Evolutionary conservation across 2,797 vertebrate genomes (phyloP), one percentile per base, ranked within the genome.

Genomic region (Staurois parvus): DNA sequence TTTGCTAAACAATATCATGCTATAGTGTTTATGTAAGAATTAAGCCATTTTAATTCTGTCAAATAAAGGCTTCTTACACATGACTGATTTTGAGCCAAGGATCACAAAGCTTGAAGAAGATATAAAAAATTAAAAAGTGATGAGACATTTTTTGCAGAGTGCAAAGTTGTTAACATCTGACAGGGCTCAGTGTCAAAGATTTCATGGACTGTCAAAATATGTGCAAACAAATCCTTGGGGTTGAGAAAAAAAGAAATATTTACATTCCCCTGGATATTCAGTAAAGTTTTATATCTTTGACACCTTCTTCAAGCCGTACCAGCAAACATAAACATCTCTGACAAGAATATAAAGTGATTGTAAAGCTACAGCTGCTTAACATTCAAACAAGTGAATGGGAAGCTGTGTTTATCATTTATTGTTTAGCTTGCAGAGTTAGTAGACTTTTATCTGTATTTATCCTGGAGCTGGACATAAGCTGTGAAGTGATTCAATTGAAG

Each of bases 181-280:
- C 97, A 97, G 94, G 93, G 93, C 91, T 98, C 96, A 96, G 92
- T 95, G 95, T 98, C 95, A 95, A 92, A 95, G 91, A 90, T 95
- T 94, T 95, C 92, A 94, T 92, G 90, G 94, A 93, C 95, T 96
- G 96, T 97, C 96, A 96, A 94, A 95, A 95, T 90, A 89, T 94
- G 93, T 94, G 92, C 93, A 95, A 95, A 95, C 93, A 94, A 92
- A 92, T 97, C 94, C 94, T 95, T 94, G 81, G 90, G 94, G 96
- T 92, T 93, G 89, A 90, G 90, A 92, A 93, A 56, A 83, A 84
- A 84, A 94, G 90, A 93, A 95, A 94, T 95, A 96, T 97, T 98
- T 96, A 95, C 94, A 96, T 96, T 96, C 96, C 94, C 79, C 92
- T 89, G 92, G 94, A 93, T 90, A 93, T 89, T 88, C 84, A 3